Evolutionary conservation across 2,113 vertebrate species (phyloP), one percentile per base, ranked within the genome.

Genomic region (Apteryx mantelli): DNA sequence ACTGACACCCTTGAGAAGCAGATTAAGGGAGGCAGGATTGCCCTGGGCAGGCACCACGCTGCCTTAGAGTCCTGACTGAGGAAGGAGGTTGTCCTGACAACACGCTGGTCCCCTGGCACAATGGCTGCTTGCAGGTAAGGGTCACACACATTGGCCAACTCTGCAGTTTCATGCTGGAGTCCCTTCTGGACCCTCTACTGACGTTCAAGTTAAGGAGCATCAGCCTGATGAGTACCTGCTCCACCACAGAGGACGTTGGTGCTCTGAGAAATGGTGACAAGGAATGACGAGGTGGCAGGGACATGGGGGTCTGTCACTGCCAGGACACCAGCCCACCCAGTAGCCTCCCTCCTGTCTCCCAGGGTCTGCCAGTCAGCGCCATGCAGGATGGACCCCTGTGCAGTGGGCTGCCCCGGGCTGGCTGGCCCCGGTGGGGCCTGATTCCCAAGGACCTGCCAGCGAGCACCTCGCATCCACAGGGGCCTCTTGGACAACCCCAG

Each of bases 351-450:
- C 9, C 30, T 26, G 30, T 58, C 56, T 58, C 17, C 56, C 30
- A 19, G 56, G 17, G 17, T 9, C 16, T 21, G 10, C 56, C 30
- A 34, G 17, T 34, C 9, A 10, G 17, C 34, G 16, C 30, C 5
- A 30, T 34, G 56, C 30, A 34, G 56, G 56, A 26, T 32, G 30
- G 56, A 58, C 17, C 30, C 10, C 56, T 34, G 30, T 32, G 55
- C 9, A 21, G 28, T 58, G 55, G 56, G 56, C 30, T 32, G 18
- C 9, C 17, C 30, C 4, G 5, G 17, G 55, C 55, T 58, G 55
- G 56, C 30, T 10, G 30, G 16, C 48, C 52, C 16, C 0, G 0
- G 19, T 53, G 32, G 19, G 22, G 68, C 8, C 4, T 60, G 11
- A 8, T 19, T 48, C 46, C 7, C 3, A 12, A 13, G 4, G 8